Percentiles rank a stretch among this genome's conserved stretches.
Conservation (phyloP, 2,113 vertebrate genomes). For the Menura novaehollandiae region DNA sequence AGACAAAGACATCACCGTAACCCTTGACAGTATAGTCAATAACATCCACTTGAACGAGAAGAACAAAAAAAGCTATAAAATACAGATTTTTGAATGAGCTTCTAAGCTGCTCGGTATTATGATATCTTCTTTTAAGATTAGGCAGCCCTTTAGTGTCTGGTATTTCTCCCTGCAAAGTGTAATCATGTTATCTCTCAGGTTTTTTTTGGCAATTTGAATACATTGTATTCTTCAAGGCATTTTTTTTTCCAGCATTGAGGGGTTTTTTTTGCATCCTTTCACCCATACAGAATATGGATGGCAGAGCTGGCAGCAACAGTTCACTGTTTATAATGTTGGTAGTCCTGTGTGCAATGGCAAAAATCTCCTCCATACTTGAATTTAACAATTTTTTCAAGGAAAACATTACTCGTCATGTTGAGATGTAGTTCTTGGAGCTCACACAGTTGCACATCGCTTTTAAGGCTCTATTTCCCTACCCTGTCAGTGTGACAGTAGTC, state of each 20-base stretch:
- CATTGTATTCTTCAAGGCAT: not conserved
- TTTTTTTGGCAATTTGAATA: not conserved
- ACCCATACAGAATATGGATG: not conserved
- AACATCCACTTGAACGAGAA: not conserved
- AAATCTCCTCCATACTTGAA: not conserved
- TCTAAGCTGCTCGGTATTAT: not conserved
- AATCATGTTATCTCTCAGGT: not conserved
- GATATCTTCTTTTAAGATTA: not conserved
- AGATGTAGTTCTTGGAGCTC: not conserved
- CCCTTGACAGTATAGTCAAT: not conserved
- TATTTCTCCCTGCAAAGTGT: not conserved
- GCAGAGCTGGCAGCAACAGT: not conserved
- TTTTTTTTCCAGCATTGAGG: not conserved
- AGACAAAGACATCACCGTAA: not conserved
- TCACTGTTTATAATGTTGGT: not conserved
- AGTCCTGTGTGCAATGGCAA: not conserved
- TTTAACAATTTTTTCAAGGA: not conserved
- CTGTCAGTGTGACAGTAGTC: not conserved
- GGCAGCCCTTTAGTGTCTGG: not conserved
- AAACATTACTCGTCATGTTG: rapidly evolving
- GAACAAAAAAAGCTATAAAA: not conserved
- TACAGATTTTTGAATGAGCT: not conserved
- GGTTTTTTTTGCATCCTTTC: not conserved
- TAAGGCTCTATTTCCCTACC: not conserved
- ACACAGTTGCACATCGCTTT: not conserved